phyloP scores from a whole-genome alignment of 2,888 invertebrate genomes.

The Catocala sponsa region DNA sequence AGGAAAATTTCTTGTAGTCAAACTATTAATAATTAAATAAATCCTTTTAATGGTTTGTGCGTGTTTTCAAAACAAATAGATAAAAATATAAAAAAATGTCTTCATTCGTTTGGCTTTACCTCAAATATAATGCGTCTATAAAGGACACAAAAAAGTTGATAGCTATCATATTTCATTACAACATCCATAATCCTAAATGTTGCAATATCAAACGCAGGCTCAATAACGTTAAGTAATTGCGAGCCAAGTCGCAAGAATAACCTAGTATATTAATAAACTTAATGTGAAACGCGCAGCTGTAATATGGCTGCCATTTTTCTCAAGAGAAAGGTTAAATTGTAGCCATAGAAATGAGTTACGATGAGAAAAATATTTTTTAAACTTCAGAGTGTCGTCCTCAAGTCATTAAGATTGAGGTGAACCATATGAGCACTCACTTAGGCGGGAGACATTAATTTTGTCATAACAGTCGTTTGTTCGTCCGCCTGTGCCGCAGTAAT shows the following conservation, averaged over 20 bases:
- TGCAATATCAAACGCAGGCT: background rate
- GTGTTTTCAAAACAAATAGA: no score
- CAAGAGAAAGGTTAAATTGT: slow-evolving; percentile 29
- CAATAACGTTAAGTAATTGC: slow-evolving; percentile 8
- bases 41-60: no score
- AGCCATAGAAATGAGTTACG: slow-evolving; percentile 32
- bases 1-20: no score
- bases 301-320: slow-evolving; percentile 30
- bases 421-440: slow-evolving; percentile 74
- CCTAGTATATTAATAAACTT: slow-evolving; percentile 4
- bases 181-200: background rate
- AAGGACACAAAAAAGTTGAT: background rate
- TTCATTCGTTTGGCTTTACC: background rate
- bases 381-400: slow-evolving; percentile 28
- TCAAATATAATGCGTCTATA: slow-evolving; percentile 1
- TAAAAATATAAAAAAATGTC: no score
- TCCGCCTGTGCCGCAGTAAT: slow-evolving; percentile 71
- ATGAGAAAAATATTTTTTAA: slow-evolving; percentile 38
- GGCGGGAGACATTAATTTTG: slow-evolving; percentile 73
- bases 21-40: no score
- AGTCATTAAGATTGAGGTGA: slow-evolving; percentile 65
- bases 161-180: slow-evolving; percentile 1
- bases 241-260: background rate
- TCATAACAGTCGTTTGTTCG: slow-evolving; percentile 73
- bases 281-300: slow-evolving; percentile 1